Conservation (phyloP, 2,113 vertebrate genomes). For the Recurvirostra avosetta region DNA sequence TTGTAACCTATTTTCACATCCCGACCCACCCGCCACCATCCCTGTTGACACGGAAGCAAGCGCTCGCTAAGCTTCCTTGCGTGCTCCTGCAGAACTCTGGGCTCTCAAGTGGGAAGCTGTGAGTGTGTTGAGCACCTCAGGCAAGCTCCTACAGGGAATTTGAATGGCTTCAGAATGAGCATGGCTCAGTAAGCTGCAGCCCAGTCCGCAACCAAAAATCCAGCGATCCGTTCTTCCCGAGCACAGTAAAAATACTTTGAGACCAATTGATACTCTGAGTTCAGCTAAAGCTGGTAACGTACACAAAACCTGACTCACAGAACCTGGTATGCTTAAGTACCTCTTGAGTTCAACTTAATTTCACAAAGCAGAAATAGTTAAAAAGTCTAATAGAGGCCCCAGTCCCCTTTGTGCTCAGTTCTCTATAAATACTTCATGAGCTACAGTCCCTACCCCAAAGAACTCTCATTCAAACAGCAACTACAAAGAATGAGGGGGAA, state of each 20-base stretch:
- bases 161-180: rapidly evolving
- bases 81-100: neutral
- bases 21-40: neutral
- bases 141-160: neutral
- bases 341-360: neutral
- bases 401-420: neutral
- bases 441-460: neutral
- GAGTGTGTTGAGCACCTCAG: neutral
- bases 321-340: neutral
- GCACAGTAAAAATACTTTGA: neutral
- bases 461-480: neutral
- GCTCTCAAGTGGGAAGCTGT: neutral
- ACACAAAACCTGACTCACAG: neutral
- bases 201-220: neutral
- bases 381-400: neutral
- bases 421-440: neutral
- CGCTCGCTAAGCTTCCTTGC: neutral
- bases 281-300: neutral
- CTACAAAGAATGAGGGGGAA: neutral
- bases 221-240: neutral
- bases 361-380: neutral
- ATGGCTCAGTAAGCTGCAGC: neutral
- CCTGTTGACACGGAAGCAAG: neutral
- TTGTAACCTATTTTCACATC: neutral
- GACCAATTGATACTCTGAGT: neutral